A percentile compares a stretch with the other conserved stretches of the same genome.
Evolutionary conservation across 2,888 invertebrate genomes (phyloP).

Genomic region (Campaea margaritaria): DNA sequence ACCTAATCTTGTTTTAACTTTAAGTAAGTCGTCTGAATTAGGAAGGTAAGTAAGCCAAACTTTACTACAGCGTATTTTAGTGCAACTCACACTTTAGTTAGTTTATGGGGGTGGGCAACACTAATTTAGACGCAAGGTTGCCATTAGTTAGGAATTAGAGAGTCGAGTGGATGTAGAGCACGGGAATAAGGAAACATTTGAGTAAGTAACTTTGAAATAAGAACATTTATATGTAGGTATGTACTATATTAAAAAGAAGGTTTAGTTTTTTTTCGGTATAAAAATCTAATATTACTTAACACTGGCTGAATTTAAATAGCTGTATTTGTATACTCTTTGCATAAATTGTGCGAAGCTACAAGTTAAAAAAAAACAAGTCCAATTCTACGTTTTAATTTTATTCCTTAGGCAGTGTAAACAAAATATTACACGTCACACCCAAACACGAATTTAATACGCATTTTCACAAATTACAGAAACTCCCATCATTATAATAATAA

Average conservation of each 20-base stretch:
- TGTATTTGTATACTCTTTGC: background rate
- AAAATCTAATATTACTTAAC: no score
- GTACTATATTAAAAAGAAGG: no score
- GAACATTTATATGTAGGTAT: no score
- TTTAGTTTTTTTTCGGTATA: no score
- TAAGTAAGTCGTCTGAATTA: constrained; percentile 25
- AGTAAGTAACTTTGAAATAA: background rate
- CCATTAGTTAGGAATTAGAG: constrained; percentile 23
- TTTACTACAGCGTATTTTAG: constrained; percentile 28
- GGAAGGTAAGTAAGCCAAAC: constrained; percentile 23
- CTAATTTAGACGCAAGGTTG: constrained; percentile 24
- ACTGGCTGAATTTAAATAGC: no score
- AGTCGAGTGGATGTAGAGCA: background rate
- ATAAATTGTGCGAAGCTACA: no score
- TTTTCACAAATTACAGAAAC: constrained; percentile 13
- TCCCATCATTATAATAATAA: constrained; percentile 41
- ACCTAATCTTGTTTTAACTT: constrained; percentile 24
- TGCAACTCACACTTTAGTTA: constrained; percentile 28
- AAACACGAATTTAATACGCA: constrained; percentile 13
- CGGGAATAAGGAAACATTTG: background rate
- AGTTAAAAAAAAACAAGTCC: background rate
- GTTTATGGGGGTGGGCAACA: constrained; percentile 26
- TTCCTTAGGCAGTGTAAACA: no score
- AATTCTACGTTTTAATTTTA: no score
- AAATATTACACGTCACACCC: no score